Evolutionary conservation across 2,888 invertebrate species (phyloP).

Genomic region (Melinaea marsaeus): DNA sequence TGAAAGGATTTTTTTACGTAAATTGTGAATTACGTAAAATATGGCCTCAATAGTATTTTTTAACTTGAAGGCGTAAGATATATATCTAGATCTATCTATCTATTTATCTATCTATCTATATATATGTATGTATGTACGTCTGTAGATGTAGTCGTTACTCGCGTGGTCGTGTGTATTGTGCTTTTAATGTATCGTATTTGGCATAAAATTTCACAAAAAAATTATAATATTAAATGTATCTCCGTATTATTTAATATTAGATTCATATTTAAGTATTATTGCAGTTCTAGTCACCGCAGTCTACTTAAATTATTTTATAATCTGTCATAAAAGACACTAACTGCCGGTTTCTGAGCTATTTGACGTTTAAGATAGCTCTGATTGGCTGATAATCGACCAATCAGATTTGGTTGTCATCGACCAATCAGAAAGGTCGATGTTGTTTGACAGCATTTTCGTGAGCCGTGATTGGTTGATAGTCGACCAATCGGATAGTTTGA

Average conservation of each 20-base stretch:
- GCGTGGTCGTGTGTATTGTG: slow-evolving; percentile 11
- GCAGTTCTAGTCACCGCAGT: slow-evolving; percentile 64
- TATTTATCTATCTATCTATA: slow-evolving; percentile 3
- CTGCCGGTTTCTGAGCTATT: no score
- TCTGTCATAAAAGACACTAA: not conserved
- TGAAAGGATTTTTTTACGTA: not conserved
- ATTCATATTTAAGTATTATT: slow-evolving; percentile 22
- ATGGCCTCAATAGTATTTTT: no score
- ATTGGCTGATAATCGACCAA: no score
- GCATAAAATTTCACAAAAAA: slow-evolving; percentile 7
- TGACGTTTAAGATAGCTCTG: no score
- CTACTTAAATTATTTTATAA: slow-evolving; percentile 13
- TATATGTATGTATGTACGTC: slow-evolving; percentile 17
- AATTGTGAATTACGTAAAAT: no score
- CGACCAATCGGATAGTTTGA: slow-evolving; percentile 1
- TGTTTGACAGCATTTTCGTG: no score
- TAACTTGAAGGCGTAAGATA: no score
- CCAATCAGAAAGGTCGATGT: no score
- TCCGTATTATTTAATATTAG: not conserved
- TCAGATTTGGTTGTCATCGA: no score
- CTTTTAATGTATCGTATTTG: slow-evolving; percentile 9
- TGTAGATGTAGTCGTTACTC: slow-evolving; percentile 24
- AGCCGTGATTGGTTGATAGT: no score
- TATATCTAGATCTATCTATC: no score
- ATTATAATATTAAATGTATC: not conserved